Conservation (phyloP, 2,888 invertebrate species). For the Phoenoteleia sp. region DNA sequence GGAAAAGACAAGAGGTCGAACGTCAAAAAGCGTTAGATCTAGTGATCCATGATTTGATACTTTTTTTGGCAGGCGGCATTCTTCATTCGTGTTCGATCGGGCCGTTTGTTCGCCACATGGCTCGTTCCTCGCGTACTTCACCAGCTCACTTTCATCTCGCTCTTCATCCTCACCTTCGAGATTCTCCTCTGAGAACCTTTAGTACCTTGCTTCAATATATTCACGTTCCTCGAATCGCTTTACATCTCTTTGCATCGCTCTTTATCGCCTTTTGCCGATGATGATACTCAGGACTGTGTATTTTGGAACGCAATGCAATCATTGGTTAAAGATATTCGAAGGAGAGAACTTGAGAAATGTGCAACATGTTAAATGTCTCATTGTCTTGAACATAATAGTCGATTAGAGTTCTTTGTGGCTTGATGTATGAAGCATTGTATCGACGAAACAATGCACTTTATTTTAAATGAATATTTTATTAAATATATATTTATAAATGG, state of each 20-base stretch:
- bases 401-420: conserved; percentile 70
- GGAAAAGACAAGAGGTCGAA: conserved; percentile 53
- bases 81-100: conserved; percentile 73
- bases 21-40: conserved; percentile 66
- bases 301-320: conserved; percentile 70
- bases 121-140: conserved; percentile 69
- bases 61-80: conserved; percentile 71
- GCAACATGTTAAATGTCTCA: conserved; percentile 71
- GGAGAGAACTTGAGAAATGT: conserved; percentile 69
- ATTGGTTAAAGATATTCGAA: conserved; percentile 68
- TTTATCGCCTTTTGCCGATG: conserved; percentile 70
- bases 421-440: conserved; percentile 72
- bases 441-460: conserved; percentile 64
- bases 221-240: conserved; percentile 67
- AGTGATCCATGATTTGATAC: conserved; percentile 59
- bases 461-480: conserved; percentile 69
- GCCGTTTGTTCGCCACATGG: conserved; percentile 72
- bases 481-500: conserved; percentile 57
- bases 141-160: conserved; percentile 72
- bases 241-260: conserved; percentile 56
- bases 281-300: conserved; percentile 66
- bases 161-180: conserved; percentile 72
- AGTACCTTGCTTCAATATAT: conserved; percentile 64
- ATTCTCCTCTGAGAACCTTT: conserved; percentile 67
- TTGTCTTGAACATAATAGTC: conserved; percentile 70